These are phyloP conservation scores for Rhinolophus ferrumequinum DNA, from an alignment of 2,113 vertebrate species.

Conservation along the genomic window DNA sequence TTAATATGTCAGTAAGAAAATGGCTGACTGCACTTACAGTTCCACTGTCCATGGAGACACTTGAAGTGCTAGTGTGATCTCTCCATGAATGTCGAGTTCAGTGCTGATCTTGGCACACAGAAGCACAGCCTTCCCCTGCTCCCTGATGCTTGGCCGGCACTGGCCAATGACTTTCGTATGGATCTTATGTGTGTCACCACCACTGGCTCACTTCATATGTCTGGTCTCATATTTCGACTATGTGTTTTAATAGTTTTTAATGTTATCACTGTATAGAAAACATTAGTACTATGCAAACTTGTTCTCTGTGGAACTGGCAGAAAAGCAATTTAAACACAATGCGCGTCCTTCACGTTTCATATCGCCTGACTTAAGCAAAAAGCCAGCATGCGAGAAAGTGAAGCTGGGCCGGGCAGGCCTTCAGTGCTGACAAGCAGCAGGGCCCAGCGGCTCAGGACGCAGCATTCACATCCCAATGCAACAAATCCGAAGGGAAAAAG, in stretches of 20 bases:
- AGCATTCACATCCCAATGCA: neutral
- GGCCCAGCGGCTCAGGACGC: neutral
- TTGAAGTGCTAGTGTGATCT: too few relatives aligned
- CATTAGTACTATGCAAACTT: neutral
- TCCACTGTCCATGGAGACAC: neutral
- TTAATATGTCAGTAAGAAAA: too few relatives aligned
- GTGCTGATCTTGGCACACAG: neutral
- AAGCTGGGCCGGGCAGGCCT: neutral
- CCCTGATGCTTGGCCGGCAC: neutral
- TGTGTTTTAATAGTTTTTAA: neutral
- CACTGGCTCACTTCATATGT: neutral
- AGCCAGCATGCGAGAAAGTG: too few relatives aligned
- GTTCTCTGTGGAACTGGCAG: neutral
- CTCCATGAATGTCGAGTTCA: neutral
- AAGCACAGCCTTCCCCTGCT: neutral
- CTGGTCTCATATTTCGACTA: neutral
- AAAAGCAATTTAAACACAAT: neutral
- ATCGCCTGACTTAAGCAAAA: neutral
- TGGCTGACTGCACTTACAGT: too few relatives aligned
- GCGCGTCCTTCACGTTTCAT: neutral
- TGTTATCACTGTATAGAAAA: neutral
- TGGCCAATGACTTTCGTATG: neutral
- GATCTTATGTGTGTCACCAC: neutral
- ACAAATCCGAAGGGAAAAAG: neutral
- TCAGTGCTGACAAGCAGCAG: too few relatives aligned